These are phyloP conservation scores for Morelia viridis DNA, from an alignment of 2,797 vertebrate genomes.

Conservation along the genomic window DNA sequence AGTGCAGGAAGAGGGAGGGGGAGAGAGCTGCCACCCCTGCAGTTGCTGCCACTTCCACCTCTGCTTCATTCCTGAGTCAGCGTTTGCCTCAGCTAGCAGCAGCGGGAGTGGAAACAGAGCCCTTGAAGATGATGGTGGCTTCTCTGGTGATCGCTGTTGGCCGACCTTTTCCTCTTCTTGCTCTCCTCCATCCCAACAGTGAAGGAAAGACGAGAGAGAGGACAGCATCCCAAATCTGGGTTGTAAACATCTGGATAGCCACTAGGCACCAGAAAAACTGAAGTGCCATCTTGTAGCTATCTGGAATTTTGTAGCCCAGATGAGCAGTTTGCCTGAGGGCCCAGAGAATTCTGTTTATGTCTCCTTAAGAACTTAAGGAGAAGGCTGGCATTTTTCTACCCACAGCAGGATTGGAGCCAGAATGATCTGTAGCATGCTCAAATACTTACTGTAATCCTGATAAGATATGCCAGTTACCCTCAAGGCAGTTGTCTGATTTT, in stretches of 20 bases:
- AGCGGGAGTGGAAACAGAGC: neutral
- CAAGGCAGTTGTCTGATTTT: neutral
- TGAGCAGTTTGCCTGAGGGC: no score
- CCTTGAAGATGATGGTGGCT: neutral
- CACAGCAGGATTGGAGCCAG: no score
- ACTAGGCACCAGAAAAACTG: no score
- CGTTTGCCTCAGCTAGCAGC: neutral
- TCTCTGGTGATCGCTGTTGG: neutral
- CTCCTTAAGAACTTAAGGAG: no score
- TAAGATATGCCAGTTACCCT: neutral
- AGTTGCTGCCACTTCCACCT: neutral
- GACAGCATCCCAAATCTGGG: neutral
- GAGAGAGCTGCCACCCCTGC: neutral
- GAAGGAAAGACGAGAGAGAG: neutral
- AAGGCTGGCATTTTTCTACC: no score
- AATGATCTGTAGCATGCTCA: no score
- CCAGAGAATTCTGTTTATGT: no score
- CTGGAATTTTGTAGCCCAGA: no score
- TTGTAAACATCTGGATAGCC: no score
- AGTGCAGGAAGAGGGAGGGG: neutral
- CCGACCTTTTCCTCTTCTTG: neutral
- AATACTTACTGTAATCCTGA: no score
- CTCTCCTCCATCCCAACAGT: neutral
- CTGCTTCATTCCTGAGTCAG: neutral
- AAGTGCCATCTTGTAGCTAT: no score